These are phyloP conservation scores for Heliocidaris tuberculata DNA, from an alignment of 35 echinoderm and acorn worm genomes.

Conservation along the genomic window DNA sequence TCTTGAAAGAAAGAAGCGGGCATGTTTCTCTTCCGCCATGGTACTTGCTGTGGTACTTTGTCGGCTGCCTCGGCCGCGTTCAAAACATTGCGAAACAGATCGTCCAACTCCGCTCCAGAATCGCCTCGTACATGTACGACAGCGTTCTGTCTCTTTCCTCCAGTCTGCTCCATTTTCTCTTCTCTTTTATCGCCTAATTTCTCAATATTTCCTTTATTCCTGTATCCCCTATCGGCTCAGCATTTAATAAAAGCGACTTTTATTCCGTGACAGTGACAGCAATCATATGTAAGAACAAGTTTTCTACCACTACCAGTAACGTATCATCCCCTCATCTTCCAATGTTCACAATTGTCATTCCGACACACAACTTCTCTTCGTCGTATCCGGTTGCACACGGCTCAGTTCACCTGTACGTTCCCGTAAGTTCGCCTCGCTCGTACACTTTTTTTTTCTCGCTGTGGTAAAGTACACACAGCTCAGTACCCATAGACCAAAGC, in stretches of 20 bases:
- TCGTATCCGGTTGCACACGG: background rate
- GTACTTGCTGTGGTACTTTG: conserved; percentile 58
- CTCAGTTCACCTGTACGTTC: background rate
- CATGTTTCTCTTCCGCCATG: conserved; percentile 77
- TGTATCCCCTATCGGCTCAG: background rate
- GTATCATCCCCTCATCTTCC: conserved; percentile 12
- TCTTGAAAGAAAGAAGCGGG: conserved; percentile 83
- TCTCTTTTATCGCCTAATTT: background rate
- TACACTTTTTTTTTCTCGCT: background rate
- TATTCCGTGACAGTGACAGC: background rate
- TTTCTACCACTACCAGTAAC: background rate
- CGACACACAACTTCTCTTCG: background rate
- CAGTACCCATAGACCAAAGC: background rate
- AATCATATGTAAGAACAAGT: background rate
- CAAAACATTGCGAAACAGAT: conserved; percentile 80
- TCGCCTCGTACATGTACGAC: conserved; percentile 81
- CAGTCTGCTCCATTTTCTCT: conserved; percentile 1
- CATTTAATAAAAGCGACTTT: background rate
- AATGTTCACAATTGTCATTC: background rate
- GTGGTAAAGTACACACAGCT: background rate
- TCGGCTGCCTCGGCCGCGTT: conserved; percentile 30
- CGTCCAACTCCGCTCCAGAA: conserved; percentile 73
- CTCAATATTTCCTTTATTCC: background rate
- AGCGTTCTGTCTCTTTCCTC: conserved; percentile 22
- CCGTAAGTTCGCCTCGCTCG: background rate